phyloP scores from a whole-genome alignment of 53 echinoderm and acorn worm species.

The Pentamera pediparva region DNA sequence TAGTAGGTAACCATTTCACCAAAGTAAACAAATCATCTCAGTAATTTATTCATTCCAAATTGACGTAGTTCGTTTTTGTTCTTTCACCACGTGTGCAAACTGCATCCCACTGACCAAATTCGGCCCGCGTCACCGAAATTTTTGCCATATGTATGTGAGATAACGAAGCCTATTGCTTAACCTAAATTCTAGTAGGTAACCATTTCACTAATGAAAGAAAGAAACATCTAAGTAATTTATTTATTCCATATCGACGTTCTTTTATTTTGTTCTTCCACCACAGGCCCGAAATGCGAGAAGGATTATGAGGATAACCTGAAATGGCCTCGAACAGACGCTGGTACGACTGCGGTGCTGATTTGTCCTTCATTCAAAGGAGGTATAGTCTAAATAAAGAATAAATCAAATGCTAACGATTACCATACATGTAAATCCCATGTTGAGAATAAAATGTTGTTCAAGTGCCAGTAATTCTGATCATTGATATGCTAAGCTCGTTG shows the following conservation, averaged over 20 bases:
- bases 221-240: neutral
- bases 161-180: no score
- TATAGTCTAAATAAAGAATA: neutral
- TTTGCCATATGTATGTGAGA: no score
- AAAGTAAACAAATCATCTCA: no score
- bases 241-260: neutral
- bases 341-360: conserved; percentile 25
- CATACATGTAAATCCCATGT: neutral
- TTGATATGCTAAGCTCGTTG: no score
- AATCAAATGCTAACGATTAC: no score
- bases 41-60: no score
- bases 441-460: neutral
- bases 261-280: neutral
- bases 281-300: conserved; percentile 76
- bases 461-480: no score
- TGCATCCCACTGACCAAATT: neutral
- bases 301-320: conserved; percentile 59
- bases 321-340: conserved; percentile 75
- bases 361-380: conserved; percentile 51
- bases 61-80: no score
- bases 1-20: no score
- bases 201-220: no score
- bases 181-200: no score
- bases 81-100: neutral
- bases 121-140: no score